Conservation (phyloP, 1,140 invertebrate species). For the Drosophila tristis region DNA sequence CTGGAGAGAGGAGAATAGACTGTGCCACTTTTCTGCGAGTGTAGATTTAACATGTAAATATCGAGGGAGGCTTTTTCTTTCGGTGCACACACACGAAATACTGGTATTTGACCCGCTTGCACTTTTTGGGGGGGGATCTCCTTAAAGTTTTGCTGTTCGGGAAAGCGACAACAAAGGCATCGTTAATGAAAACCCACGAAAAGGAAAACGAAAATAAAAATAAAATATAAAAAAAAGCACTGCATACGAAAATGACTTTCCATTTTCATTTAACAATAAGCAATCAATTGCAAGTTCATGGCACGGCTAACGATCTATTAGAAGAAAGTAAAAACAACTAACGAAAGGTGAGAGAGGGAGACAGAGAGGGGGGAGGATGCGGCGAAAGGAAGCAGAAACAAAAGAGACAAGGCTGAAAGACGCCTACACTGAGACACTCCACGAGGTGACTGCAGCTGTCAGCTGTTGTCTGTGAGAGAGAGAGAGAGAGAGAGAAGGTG, state of each 20-base stretch:
- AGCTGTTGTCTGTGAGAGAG: slow-evolving; percentile 65
- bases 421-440: slow-evolving; percentile 45
- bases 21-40: no score
- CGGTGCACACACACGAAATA: no score
- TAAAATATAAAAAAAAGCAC: slow-evolving; percentile 29
- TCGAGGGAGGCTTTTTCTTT: no score
- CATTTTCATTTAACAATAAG: slow-evolving; percentile 83
- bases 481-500: slow-evolving; percentile 2
- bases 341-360: slow-evolving; percentile 60
- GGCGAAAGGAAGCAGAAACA: slow-evolving; percentile 6
- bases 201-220: slow-evolving; percentile 40
- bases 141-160: slow-evolving; percentile 12
- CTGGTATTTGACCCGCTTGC: slow-evolving; percentile 39
- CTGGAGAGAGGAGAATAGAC: no score
- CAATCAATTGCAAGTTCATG: slow-evolving; percentile 81
- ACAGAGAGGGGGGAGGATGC: slow-evolving; percentile 21
- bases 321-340: slow-evolving; percentile 81
- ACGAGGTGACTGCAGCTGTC: slow-evolving; percentile 69
- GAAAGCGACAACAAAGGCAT: slow-evolving; percentile 42
- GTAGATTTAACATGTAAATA: no score
- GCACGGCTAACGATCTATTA: slow-evolving; percentile 81
- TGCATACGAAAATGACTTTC: slow-evolving; percentile 77
- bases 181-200: slow-evolving; percentile 55
- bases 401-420: slow-evolving; percentile 14
- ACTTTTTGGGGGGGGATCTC: slow-evolving; percentile 12